Conservation (phyloP, 2,797 vertebrate genomes). For the Aldrovandia affinis region DNA sequence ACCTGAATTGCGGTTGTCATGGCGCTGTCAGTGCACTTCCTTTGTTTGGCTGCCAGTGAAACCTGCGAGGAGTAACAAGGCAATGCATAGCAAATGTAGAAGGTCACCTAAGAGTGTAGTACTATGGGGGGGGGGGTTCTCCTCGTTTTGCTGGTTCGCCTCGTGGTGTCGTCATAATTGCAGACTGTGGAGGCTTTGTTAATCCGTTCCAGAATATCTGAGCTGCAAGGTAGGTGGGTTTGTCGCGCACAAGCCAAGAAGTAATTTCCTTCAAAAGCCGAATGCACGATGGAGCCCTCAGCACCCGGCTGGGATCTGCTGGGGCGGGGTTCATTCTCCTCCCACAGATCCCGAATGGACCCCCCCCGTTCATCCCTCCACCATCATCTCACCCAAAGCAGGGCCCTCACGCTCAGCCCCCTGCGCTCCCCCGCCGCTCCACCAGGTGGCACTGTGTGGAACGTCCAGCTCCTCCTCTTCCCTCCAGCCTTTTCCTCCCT, state of each 20-base stretch:
- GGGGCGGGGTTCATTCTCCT: background rate
- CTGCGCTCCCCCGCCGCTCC: background rate
- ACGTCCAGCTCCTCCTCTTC: background rate
- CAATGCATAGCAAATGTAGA: constrained; percentile 56
- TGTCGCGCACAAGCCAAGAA: background rate
- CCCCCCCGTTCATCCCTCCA: too few relatives aligned
- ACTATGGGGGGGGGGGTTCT: background rate
- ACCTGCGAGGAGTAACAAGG: constrained; percentile 56
- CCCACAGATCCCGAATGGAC: background rate
- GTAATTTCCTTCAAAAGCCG: background rate
- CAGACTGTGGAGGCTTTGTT: background rate
- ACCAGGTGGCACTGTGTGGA: constrained; percentile 29
- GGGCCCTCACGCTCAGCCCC: background rate
- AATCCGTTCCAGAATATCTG: background rate
- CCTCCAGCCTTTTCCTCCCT: constrained; percentile 21
- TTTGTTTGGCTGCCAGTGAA: background rate
- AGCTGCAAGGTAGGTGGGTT: constrained; percentile 15
- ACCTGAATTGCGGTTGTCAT: background rate
- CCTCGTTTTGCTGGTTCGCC: background rate
- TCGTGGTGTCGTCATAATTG: background rate
- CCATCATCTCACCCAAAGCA: background rate
- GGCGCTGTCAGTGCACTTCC: background rate
- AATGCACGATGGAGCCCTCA: background rate
- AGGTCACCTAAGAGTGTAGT: background rate
- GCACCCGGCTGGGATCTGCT: background rate